Percentiles rank a stretch among this genome's conserved stretches.
Evolutionary conservation across 2,888 invertebrate species (phyloP).

Genomic region (Tineola bisselliella): DNA sequence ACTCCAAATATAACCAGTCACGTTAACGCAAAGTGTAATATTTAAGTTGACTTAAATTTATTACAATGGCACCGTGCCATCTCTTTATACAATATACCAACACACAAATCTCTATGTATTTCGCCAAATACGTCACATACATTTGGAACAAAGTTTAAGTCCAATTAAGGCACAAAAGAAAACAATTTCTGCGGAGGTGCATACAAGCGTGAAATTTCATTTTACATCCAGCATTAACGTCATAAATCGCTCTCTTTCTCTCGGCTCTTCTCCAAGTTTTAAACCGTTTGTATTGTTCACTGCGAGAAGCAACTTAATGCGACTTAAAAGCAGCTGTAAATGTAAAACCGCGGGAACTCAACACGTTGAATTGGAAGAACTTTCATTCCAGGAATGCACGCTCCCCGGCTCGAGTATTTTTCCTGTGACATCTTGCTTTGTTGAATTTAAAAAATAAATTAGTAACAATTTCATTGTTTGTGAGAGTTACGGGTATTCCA

Average conservation of each 20-base stretch:
- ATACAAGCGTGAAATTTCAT: constrained; percentile 43
- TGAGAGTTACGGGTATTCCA: constrained; percentile 34
- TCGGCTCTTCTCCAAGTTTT: constrained; percentile 37
- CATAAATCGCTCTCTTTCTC: constrained; percentile 45
- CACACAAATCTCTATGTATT: not conserved
- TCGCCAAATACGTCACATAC: constrained; percentile 10
- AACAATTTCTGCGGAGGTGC: constrained; percentile 30
- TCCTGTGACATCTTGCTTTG: constrained; percentile 66
- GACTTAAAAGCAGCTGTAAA: constrained; percentile 49
- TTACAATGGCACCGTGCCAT: constrained; percentile 13
- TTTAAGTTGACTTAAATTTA: constrained; percentile 9
- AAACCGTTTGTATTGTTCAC: constrained; percentile 49
- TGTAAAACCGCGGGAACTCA: constrained; percentile 30
- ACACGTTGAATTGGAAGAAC: constrained; percentile 5
- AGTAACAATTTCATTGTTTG: constrained; percentile 67
- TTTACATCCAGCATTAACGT: constrained; percentile 50
- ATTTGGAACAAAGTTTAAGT: constrained; percentile 7
- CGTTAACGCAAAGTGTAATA: constrained; percentile 1
- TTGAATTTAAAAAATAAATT: constrained; percentile 65
- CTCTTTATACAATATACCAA: constrained; percentile 1
- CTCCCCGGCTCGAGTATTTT: constrained; percentile 50
- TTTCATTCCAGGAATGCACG: constrained; percentile 40
- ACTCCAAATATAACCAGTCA: constrained; percentile 7
- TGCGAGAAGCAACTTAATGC: constrained; percentile 48
- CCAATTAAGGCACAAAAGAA: constrained; percentile 27